phyloP scores from a whole-genome alignment of 2,888 invertebrate species.

The Phlogophora meticulosa region DNA sequence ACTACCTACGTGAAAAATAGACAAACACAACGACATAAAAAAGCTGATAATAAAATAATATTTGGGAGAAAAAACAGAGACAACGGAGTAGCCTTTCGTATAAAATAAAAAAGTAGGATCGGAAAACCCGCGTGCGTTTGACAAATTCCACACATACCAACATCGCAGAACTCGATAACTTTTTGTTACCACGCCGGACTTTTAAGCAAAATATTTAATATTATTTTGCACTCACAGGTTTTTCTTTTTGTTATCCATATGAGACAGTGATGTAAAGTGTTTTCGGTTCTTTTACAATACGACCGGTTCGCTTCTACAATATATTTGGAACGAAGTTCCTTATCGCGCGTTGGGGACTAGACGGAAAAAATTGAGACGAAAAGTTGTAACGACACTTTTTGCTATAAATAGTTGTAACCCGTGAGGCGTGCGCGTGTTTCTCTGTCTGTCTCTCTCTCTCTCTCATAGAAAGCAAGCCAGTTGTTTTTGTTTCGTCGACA shows the following conservation, averaged over 20 bases:
- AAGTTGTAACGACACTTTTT: too few relatives aligned
- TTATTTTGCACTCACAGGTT: neutral
- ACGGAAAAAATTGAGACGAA: too few relatives aligned
- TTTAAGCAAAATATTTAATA: slow-evolving; percentile 1
- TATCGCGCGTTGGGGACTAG: too few relatives aligned
- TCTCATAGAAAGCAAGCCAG: too few relatives aligned
- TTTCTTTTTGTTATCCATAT: neutral
- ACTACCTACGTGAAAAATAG: neutral
- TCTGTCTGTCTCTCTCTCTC: too few relatives aligned
- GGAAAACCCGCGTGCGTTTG: slow-evolving; percentile 10
- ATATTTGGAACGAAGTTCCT: too few relatives aligned
- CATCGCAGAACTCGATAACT: slow-evolving; percentile 9
- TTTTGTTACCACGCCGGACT: slow-evolving; percentile 19
- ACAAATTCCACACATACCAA: slow-evolving; percentile 7
- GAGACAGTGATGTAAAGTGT: neutral
- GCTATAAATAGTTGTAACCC: too few relatives aligned
- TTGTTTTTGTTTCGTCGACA: too few relatives aligned
- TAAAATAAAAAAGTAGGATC: neutral
- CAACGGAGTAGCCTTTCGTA: neutral
- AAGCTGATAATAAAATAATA: neutral
- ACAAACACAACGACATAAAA: neutral
- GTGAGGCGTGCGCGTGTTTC: too few relatives aligned
- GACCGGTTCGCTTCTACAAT: too few relatives aligned
- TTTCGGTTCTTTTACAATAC: neutral
- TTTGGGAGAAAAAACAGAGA: neutral